These are phyloP conservation scores for Meloidogyne hapla DNA, from an alignment of 1,140 invertebrate genomes.

Conservation along the genomic window DNA sequence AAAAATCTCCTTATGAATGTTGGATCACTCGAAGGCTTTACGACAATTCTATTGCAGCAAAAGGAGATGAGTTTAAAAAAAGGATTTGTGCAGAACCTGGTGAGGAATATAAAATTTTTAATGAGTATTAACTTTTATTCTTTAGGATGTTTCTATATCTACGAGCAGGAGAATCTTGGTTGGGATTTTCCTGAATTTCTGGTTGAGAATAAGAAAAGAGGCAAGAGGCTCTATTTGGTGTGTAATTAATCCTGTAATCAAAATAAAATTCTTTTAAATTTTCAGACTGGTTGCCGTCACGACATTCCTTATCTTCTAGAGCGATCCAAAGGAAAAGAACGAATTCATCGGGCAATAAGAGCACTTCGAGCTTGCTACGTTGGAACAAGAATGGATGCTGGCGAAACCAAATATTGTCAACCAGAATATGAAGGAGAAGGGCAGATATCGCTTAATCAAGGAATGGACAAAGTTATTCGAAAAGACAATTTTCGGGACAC, in stretches of 20 bases:
- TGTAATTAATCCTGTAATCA: neutral
- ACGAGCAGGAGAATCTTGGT: neutral
- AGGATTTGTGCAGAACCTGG: neutral
- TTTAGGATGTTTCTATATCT: neutral
- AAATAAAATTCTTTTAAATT: neutral
- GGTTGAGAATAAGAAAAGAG: neutral
- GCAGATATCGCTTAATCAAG: neutral
- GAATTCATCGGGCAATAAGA: neutral
- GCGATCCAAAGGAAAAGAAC: neutral
- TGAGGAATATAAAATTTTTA: neutral
- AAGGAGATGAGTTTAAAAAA: neutral
- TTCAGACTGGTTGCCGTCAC: neutral
- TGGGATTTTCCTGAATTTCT: neutral
- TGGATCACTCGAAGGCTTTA: neutral
- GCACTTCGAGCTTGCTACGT: neutral
- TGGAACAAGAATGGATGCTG: neutral
- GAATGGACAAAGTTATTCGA: neutral
- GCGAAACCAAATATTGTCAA: neutral
- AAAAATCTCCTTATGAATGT: neutral
- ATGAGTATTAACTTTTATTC: neutral
- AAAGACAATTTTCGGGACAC: neutral
- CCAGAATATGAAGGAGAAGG: neutral
- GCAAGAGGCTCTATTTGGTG: neutral
- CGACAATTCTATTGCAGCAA: neutral
- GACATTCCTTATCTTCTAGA: slow-evolving; percentile 2